Evolutionary conservation across 2,113 vertebrate species (phyloP), one percentile per base, ranked within the genome.

Genomic region (Malurus melanocephalus): DNA sequence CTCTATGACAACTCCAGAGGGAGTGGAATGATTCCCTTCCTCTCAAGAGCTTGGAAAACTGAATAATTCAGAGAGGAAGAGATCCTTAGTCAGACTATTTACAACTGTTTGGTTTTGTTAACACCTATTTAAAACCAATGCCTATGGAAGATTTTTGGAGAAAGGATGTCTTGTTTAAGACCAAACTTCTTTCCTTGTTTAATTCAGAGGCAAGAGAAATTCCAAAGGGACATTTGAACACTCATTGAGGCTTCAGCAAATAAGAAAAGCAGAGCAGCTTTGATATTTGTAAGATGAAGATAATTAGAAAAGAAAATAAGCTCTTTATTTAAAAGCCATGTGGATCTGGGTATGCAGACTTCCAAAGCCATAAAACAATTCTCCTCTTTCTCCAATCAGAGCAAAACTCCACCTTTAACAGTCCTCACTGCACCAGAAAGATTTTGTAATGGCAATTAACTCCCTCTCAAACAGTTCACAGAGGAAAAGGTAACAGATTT

Each of bases 1-100:
- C 85, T 92, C 94, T 94, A 94, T 93, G 92, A 96, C 89, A 95
- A 93, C 91, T 93, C 83, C 40, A 77, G 72, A 92, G 74, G 75
- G 52, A 89, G 56, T 45, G 45, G 89, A 96, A 92, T 94, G 89
- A 94, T 80, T 92, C 83, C 71, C 51, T 83, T 75, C 60, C 68
- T 80, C 90, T 87, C 82, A 77, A 89, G 85, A 80, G 85, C n/a
- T 64, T 93, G 80, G 77, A 94, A 92, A 88, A 62, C 66, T 89
- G 85, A 93, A 21, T 85, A 86, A 86, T 75, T 88, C 68, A 64
- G 81, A 89, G 74, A 79, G 74, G 87, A 94, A 93, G 87, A 91
- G 82, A 89, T 80, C 93, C 93, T 89, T 56, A 92, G 60, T 89
- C 89, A 94, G 81, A 92, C 75, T 80, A 82, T 92, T 92, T 90